phyloP scores from a whole-genome alignment of 2,797 vertebrate genomes.

The Heliangelus exortis region DNA sequence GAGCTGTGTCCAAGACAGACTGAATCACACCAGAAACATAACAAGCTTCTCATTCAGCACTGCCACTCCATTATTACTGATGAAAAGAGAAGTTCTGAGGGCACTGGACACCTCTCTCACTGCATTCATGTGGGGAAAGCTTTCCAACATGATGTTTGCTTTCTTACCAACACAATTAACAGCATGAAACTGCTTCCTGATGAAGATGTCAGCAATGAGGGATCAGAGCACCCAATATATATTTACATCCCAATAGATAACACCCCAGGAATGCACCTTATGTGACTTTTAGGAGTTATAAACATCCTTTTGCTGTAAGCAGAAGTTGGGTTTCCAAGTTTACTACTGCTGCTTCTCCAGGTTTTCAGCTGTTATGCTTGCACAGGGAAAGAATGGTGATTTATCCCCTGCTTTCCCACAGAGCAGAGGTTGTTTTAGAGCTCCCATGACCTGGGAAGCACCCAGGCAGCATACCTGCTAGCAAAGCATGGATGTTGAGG shows the following conservation, averaged over 20 bases:
- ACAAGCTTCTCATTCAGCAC: background rate
- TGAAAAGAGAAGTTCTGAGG: background rate
- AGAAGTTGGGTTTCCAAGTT: background rate
- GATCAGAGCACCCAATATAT: background rate
- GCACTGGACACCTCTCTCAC: background rate
- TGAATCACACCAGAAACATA: background rate
- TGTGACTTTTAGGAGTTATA: background rate
- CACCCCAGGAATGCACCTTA: background rate
- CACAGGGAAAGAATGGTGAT: background rate
- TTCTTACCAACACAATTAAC: background rate
- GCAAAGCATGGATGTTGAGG: constrained; percentile 93
- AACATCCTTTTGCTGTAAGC: background rate
- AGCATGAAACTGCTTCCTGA: background rate
- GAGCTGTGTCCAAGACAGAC: background rate
- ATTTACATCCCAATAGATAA: background rate
- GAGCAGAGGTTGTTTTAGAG: background rate
- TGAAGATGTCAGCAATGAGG: background rate
- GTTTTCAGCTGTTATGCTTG: background rate
- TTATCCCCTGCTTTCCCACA: background rate
- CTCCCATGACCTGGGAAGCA: background rate
- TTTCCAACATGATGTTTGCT: background rate
- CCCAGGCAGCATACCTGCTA: constrained; percentile 83
- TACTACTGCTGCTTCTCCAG: background rate
- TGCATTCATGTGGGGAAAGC: background rate
- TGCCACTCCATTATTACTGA: background rate